Conservation (phyloP, 2,888 invertebrate genomes). For the Lycaena phlaeas region DNA sequence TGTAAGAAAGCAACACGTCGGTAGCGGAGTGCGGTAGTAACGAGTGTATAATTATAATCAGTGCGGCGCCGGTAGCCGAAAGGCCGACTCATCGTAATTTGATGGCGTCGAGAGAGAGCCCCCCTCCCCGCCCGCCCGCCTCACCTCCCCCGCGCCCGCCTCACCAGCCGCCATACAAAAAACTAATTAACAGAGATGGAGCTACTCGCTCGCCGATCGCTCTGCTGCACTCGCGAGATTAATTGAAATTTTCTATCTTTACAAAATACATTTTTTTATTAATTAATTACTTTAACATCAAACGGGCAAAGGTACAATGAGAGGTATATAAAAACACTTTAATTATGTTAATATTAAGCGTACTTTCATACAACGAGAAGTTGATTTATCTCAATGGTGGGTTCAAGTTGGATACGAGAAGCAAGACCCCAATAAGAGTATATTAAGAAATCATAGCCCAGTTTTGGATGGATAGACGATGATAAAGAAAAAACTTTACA, state of each 20-base stretch:
- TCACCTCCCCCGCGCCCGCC: constrained; percentile 39
- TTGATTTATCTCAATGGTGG: too few species aligned
- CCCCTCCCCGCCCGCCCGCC: constrained; percentile 40
- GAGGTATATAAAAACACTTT: too few species aligned
- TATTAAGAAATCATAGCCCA: too few species aligned
- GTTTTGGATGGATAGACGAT: too few species aligned
- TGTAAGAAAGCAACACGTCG: constrained; percentile 13
- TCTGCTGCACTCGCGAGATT: constrained; percentile 20
- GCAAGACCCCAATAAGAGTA: too few species aligned
- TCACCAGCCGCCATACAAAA: constrained; percentile 54
- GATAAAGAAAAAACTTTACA: too few species aligned
- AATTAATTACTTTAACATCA: constrained; percentile 10
- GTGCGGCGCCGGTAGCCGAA: constrained; percentile 59
- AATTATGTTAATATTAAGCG: too few species aligned
- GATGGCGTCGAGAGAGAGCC: constrained; percentile 59
- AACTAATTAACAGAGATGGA: constrained; percentile 70
- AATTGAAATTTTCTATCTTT: constrained; percentile 17
- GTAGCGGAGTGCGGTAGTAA: constrained; percentile 62
- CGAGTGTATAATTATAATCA: constrained; percentile 69
- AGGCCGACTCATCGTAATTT: constrained; percentile 73
- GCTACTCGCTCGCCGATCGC: constrained; percentile 25
- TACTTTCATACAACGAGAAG: too few species aligned
- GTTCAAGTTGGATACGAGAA: too few species aligned
- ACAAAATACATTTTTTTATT: constrained; percentile 10
- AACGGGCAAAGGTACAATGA: too few species aligned